Evolutionary conservation across 2,113 vertebrate species (phyloP).

Genomic region (Mus pahari): DNA sequence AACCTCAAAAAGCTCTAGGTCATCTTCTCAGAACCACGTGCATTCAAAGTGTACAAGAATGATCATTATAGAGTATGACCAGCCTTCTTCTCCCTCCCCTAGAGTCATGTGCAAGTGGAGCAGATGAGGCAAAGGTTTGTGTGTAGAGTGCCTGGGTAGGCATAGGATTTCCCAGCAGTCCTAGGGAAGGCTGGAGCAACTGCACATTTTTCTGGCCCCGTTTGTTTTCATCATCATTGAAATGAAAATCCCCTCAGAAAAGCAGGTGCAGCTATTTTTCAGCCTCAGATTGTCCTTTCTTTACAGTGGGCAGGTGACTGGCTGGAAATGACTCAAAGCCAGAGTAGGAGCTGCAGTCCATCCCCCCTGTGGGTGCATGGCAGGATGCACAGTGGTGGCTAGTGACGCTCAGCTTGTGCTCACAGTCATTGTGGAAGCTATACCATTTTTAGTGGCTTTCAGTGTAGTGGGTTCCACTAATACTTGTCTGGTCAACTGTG

Average conservation of each 20-base stretch:
- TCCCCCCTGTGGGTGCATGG: not conserved
- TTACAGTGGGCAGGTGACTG: not conserved
- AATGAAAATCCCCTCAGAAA: not conserved
- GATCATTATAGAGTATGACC: not conserved
- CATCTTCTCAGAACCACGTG: not conserved
- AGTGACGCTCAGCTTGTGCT: not conserved
- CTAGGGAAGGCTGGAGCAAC: not conserved
- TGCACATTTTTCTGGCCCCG: not conserved
- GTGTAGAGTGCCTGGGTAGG: not conserved
- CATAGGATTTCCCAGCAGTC: not conserved
- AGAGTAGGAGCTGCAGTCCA: not conserved
- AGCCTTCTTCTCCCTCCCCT: not conserved
- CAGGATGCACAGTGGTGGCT: not conserved
- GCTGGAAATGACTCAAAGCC: constrained; percentile 13
- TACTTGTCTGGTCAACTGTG: not conserved
- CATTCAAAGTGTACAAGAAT: not conserved
- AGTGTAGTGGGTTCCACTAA: constrained; percentile 26
- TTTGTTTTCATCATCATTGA: not conserved
- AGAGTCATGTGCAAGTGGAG: not conserved
- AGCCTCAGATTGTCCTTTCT: not conserved
- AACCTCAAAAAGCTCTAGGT: not conserved
- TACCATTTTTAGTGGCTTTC: constrained; percentile 18
- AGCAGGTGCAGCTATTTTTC: not conserved
- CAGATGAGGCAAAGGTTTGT: not conserved
- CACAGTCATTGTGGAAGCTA: constrained; percentile 12